Evolutionary conservation across 2,113 vertebrate genomes (phyloP).

Genomic region (Tragelaphus scriptus): DNA sequence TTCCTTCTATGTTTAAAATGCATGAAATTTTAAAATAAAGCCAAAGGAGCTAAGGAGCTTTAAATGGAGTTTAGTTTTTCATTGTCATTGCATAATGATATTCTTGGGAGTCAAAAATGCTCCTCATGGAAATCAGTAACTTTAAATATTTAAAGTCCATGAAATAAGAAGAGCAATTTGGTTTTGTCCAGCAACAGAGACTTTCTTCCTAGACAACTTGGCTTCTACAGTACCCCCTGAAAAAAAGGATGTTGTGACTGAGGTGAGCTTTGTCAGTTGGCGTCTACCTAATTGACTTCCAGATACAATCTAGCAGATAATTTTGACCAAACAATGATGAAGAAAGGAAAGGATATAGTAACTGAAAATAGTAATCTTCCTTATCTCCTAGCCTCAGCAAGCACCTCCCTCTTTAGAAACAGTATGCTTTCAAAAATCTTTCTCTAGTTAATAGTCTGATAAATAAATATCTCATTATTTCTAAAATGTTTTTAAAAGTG

Average conservation of each 20-base stretch:
- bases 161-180: background rate
- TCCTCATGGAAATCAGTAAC: background rate
- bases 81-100: background rate
- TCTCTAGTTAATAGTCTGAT: background rate
- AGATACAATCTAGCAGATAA: background rate
- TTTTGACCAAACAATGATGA: background rate
- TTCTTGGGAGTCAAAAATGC: background rate
- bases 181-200: background rate
- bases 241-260: background rate
- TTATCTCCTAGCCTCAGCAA: background rate
- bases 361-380: background rate
- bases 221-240: background rate
- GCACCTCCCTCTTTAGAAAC: background rate
- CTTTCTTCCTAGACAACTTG: background rate
- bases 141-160: background rate
- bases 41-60: background rate
- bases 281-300: background rate
- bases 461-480: background rate
- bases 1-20: background rate
- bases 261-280: background rate
- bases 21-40: background rate
- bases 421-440: background rate
- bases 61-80: background rate
- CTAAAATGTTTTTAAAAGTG: background rate
- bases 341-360: background rate